These are phyloP conservation scores for Sympetrum striolatum DNA, from an alignment of 2,888 invertebrate species.

Conservation along the genomic window DNA sequence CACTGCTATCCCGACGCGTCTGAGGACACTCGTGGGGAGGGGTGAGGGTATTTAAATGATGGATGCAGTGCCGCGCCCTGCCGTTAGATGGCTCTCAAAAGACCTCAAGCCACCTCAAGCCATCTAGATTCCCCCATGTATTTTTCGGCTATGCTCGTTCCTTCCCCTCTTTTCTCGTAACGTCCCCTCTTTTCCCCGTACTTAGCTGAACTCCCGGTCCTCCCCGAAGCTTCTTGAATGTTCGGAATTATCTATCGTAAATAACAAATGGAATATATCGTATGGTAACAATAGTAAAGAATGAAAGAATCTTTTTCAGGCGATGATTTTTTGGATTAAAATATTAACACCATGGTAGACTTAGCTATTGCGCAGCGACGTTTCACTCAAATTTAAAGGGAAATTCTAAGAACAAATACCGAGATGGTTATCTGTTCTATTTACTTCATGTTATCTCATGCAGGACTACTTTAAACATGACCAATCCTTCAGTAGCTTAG, in stretches of 20 bases:
- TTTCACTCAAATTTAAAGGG: too few relatives aligned
- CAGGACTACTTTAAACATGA: too few relatives aligned
- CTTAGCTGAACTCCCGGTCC: neutral
- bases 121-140: neutral
- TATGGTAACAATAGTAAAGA: neutral
- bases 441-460: too few relatives aligned
- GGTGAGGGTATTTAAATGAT: neutral
- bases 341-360: too few relatives aligned
- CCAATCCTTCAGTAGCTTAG: too few relatives aligned
- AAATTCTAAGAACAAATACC: too few relatives aligned
- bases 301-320: neutral
- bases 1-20: too few relatives aligned
- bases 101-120: neutral
- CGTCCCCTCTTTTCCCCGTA: neutral
- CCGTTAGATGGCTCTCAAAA: too few relatives aligned
- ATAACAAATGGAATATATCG: neutral
- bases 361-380: too few relatives aligned
- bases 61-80: neutral
- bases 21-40: neutral
- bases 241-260: neutral
- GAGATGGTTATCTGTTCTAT: too few relatives aligned
- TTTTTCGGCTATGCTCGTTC: neutral
- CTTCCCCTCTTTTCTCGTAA: neutral
- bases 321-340: too few relatives aligned
- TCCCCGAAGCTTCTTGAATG: neutral